Base-by-base conservation (phyloP, 1,140 invertebrate species). In the Psilanteris sp. region DNA sequence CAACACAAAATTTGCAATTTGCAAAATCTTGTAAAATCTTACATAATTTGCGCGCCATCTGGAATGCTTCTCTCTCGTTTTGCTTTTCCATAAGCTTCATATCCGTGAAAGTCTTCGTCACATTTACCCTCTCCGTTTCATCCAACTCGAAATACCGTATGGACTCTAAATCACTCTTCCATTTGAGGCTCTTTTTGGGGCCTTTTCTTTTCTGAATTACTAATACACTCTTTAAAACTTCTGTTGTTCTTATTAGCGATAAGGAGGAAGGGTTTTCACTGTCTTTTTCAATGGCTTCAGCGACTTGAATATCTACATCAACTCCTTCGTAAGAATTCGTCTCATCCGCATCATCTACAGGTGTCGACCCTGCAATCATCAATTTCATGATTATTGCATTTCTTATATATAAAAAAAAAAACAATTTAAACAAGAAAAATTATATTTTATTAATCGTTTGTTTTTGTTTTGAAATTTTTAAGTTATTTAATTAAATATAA, bases 81-180 rank as follows among this genome's bases (percentile, higher is more conserved):
- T 92, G 90, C 55, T 94, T 93, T 81, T 98, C 97, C 89, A 96
- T 92, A 83, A 94, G 92, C 83, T 96, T 96, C 93, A 96, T 94
- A 74, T 97, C 96, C n/a, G 92, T 93, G 86, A 97, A 98, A 16
- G 94, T 94, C 85, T 95, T 94, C 0, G 95, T 96, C 0, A 98
- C 96, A 89, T 98, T 98, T 0, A 97, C 95, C 81, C 96, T 91
- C 89, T 98, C 96, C 2, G 93, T 97, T 88, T 97, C 96, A 87
- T 98, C 96, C 29, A 97, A 85, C 85, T 97, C 96, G 85, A 98
- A 98, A 81, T 94, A 97, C 76, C 93, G 92, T 29, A 96, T 90
- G 67, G 95, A 92, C 79, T 94, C 93, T 9, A 98, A 87, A 43
- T 96, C 92, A 4, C 91, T 90, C 79, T 93, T 93, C 96, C 96